phyloP scores from a whole-genome alignment of 2,113 vertebrate genomes.

The Irena cyanogastra region DNA sequence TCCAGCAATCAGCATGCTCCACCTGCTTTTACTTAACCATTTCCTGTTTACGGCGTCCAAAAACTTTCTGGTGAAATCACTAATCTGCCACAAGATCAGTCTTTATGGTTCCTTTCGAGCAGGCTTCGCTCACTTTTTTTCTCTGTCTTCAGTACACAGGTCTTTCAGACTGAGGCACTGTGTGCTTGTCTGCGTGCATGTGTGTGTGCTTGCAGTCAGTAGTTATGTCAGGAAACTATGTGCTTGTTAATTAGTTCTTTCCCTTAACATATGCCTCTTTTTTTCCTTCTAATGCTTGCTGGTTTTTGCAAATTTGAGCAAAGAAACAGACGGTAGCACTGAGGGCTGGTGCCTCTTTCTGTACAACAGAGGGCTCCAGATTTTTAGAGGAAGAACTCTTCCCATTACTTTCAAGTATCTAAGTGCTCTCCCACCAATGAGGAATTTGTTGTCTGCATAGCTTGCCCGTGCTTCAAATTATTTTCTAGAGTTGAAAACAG shows the following conservation, averaged over 20 bases:
- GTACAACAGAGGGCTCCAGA: not conserved
- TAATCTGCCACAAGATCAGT: not conserved
- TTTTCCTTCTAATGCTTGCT: not conserved
- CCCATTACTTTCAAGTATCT: not conserved
- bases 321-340: not conserved
- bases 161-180: not conserved
- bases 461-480: not conserved
- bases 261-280: not conserved
- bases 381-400: not conserved
- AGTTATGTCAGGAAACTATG: not conserved
- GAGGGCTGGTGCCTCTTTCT: not conserved
- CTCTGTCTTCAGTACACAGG: not conserved
- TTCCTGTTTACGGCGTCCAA: conserved; percentile 72
- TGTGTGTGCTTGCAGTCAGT: not conserved
- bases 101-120: not conserved
- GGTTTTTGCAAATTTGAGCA: not conserved
- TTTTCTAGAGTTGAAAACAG: not conserved
- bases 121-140: not conserved
- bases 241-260: not conserved
- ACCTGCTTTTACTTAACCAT: conserved; percentile 78
- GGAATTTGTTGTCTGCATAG: not conserved
- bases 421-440: not conserved
- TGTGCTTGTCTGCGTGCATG: not conserved
- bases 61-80: conserved; percentile 36
- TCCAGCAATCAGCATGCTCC: conserved; percentile 55